Evolutionary conservation across 2,113 vertebrate genomes (phyloP), one percentile per base, ranked within the genome.

Genomic region (Corydoras maculifer): DNA sequence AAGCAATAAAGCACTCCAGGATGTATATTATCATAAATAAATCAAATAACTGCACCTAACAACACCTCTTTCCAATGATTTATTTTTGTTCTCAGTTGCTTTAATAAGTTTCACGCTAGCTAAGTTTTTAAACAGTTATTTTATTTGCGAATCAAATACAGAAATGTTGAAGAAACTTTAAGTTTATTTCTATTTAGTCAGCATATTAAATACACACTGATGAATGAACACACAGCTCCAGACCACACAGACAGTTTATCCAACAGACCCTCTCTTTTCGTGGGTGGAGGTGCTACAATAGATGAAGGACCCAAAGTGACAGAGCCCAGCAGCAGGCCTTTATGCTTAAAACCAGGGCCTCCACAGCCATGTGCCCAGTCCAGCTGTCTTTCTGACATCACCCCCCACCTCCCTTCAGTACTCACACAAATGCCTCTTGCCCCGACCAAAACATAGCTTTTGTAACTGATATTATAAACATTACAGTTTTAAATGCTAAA

Each of bases 251-350:
- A 70, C 57, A 2, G 54, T 57, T 43, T 43, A 43, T 43, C 35
- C 35, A 43, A 43, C 35, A 43, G 35, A 43, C 35, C 35, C 48
- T 58, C 58, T 61, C 70, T 65, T 66, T 64, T 14, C 61, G 55
- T 58, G 60, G 72, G 66, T 59, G 55, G 63, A 65, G 70, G 50
- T 49, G 32, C 29, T 64, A 30, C 65, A 69, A 64, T 63, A 66
- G 58, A 62, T 65, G 66, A 74, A 51, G 58, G 65, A 65, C 55
- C 65, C 72, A 62, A 68, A 74, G 60, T 74, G 65, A 74, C 50
- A 66, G 72, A 65, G 35, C 72, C 69, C 69, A 72, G 61, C 64
- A 71, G 64, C 75, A 62, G 15, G 60, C 54, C 66, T 74, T 74
- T 74, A 74, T 74, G 43, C 61, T 68, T 62, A 61, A 77, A 69